These are phyloP conservation scores for Neotragus moschatus DNA, from an alignment of 2,113 vertebrate genomes.

Conservation along the genomic window DNA sequence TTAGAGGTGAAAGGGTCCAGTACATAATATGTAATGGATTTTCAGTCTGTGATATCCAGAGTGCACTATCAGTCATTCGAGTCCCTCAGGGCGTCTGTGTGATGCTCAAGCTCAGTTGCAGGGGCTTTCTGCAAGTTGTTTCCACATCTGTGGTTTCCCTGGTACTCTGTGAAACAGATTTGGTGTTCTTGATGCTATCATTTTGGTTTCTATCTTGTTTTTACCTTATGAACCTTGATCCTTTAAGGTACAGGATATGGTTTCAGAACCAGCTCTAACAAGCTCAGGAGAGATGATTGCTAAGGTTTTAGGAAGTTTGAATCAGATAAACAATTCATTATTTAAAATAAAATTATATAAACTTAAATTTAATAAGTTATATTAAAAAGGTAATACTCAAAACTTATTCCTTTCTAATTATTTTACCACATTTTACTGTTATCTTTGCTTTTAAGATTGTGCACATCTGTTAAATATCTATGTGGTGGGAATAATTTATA, in stretches of 20 bases:
- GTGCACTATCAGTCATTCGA: too few relatives aligned
- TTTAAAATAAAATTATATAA: slow-evolving; percentile 20
- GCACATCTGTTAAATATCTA: neutral
- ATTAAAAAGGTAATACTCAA: neutral
- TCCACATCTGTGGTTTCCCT: neutral
- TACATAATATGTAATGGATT: neutral
- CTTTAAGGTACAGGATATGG: neutral
- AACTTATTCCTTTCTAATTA: neutral
- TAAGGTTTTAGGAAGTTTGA: neutral
- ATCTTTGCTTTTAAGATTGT: neutral
- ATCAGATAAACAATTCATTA: neutral
- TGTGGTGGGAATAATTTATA: neutral
- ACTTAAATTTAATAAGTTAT: neutral
- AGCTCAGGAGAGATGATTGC: neutral
- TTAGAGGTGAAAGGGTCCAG: neutral
- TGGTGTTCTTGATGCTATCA: neutral
- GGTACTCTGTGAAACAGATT: neutral
- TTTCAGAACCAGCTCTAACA: neutral
- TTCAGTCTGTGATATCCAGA: neutral
- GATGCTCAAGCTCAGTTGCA: neutral
- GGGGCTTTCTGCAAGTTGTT: neutral
- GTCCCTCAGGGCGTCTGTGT: neutral
- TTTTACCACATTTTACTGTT: neutral
- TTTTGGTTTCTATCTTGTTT: neutral
- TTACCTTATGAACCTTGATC: neutral